Base-by-base conservation (phyloP, 35 echinoderm and acorn worm genomes). In the Ophioderma brevispina region DNA sequence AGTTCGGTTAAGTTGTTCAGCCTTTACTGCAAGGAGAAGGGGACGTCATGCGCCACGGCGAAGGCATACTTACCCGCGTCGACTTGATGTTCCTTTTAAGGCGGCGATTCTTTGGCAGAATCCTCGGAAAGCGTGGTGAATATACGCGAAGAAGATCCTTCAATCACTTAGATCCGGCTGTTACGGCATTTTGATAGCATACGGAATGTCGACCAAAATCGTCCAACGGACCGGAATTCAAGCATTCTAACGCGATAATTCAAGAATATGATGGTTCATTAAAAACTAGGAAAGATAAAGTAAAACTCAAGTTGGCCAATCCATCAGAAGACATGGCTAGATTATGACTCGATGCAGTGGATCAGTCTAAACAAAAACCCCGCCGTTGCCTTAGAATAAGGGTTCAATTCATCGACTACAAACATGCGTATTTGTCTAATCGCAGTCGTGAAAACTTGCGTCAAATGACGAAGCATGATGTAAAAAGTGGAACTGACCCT, bases 371-470 rank as follows among this genome's bases (percentile, higher is more conserved):
- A n/a, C n/a, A n/a, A n/a, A n/a, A n/a, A n/a, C n/a, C 90, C 46
- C 46, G 82, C 6, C n/a, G 34, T 17, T 79, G 90, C 13, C 82
- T 91, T 13, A 86, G 35, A 92, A 92, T 77, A 92, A 92, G 80
- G 90, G 78, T n/a, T 86, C n/a, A n/a, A n/a, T n/a, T 92, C 70
- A 42, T 92, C 39, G 90, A 86, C 40, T 70, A 78, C 15, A 91
- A 76, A 81, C 81, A n/a, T n/a, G n/a, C 84, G 19, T 78, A 91
- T 84, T 63, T 91, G 19, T 75, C 81, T 35, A 91, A 92, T 78
- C 46, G 90, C 17, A 76, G 82, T 52, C 35, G 90, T 25, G 82
- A 78, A 55, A 91, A 91, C 42, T 33, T 91, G 23, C 13, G 82
- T 76, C 35, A 85, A 14, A 75, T 91, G 38, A n/a, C 25, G 17